These are phyloP conservation scores for Dinocampus coccinellae DNA, from an alignment of 2,888 invertebrate species.

Conservation along the genomic window DNA sequence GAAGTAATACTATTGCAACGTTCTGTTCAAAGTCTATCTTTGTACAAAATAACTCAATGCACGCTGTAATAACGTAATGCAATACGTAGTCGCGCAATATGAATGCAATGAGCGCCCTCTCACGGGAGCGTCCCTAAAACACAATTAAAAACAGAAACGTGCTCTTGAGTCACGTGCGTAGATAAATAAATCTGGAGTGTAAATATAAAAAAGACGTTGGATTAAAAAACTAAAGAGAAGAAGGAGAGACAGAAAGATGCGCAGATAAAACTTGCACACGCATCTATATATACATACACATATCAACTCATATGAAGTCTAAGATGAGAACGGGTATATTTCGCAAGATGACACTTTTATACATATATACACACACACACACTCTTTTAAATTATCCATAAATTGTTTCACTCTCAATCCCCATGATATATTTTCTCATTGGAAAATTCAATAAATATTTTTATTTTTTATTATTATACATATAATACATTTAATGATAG, in stretches of 20 bases:
- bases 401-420: neutral
- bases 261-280: too few species aligned
- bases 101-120: slow-evolving; percentile 4
- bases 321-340: too few species aligned
- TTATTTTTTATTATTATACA: too few species aligned
- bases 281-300: too few species aligned
- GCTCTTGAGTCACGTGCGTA: neutral
- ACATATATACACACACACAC: neutral
- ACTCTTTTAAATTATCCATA: neutral
- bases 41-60: neutral
- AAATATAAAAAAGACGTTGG: neutral
- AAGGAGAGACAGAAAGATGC: too few species aligned
- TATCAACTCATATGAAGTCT: too few species aligned
- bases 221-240: neutral
- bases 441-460: neutral
- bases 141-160: neutral
- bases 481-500: too few species aligned
- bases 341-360: too few species aligned
- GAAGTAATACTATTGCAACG: neutral
- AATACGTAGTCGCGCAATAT: slow-evolving; percentile 3
- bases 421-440: neutral
- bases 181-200: neutral
- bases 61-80: neutral
- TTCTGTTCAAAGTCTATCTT: neutral
- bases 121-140: slow-evolving; percentile 3